A percentile compares a stretch with the other conserved stretches of the same genome.
These are phyloP conservation scores for Albula glossodonta DNA, from an alignment of 2,113 vertebrate genomes.

Conservation along the genomic window DNA sequence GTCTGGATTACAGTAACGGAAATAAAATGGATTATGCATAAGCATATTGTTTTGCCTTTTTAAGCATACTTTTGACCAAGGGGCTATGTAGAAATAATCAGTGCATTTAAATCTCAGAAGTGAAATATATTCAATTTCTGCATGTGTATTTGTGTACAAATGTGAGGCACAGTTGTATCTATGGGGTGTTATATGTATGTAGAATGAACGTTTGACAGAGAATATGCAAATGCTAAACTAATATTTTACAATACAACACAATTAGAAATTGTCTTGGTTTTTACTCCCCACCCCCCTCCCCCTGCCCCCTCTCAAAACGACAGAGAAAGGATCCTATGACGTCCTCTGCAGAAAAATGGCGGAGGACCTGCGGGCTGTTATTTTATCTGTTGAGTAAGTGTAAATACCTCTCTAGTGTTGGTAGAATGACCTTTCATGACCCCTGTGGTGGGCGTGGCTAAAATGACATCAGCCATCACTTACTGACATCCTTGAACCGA, in stretches of 20 bases:
- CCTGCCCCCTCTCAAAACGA: not conserved
- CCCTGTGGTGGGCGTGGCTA: too few species aligned
- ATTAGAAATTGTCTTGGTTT: not conserved
- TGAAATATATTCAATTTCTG: too few species aligned
- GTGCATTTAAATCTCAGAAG: too few species aligned
- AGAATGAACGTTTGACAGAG: not conserved
- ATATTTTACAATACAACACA: not conserved
- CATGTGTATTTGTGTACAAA: not conserved
- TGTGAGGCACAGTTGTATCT: not conserved
- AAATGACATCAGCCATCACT: too few species aligned
- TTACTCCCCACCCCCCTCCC: not conserved
- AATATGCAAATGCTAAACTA: not conserved
- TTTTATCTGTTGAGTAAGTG: constrained; percentile 93
- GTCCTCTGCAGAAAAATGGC: constrained; percentile 73
- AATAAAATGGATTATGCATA: too few species aligned
- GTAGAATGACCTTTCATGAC: too few species aligned
- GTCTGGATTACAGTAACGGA: too few species aligned
- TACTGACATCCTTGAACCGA: too few species aligned
- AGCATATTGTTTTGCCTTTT: too few species aligned
- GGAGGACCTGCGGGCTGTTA: constrained; percentile 81
- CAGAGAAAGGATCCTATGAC: constrained; percentile 81
- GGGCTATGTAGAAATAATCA: too few species aligned
- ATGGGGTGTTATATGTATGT: not conserved
- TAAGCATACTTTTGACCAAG: too few species aligned
- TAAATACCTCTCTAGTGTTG: not conserved